These are phyloP conservation scores for Cryptotis parvus DNA, from an alignment of 2,113 vertebrate species.

Conservation along the genomic window DNA sequence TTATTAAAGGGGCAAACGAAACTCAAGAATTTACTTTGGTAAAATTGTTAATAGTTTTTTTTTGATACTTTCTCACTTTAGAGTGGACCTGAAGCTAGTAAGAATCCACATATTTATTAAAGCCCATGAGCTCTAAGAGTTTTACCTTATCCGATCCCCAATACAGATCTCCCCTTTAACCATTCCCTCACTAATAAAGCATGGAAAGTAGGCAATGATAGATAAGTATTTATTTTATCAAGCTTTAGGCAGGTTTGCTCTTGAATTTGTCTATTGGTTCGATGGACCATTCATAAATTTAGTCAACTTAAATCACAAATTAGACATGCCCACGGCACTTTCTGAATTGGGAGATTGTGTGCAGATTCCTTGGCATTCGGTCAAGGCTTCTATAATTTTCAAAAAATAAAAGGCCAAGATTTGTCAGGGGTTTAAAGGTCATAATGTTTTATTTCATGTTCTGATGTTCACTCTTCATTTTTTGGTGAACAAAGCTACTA, in stretches of 20 bases:
- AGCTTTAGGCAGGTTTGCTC: neutral
- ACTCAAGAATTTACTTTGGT: slow-evolving; percentile 6
- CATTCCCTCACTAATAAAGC: slow-evolving; percentile 10
- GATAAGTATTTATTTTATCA: slow-evolving; percentile 26
- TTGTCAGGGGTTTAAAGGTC: neutral
- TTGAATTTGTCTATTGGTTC: slow-evolving; percentile 18
- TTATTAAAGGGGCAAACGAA: slow-evolving; percentile 2
- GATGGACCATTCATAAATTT: neutral
- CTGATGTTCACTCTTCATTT: neutral
- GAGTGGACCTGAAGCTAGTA: neutral
- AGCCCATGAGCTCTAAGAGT: neutral
- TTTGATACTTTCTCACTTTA: neutral
- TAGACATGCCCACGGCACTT: neutral
- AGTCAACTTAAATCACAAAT: neutral
- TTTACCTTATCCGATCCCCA: neutral
- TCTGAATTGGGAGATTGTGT: neutral
- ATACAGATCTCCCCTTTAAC: slow-evolving; percentile 11
- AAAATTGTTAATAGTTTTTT: neutral
- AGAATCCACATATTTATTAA: neutral
- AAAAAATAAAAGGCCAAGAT: neutral
- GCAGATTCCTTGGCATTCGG: neutral
- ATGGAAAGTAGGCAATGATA: slow-evolving; percentile 5
- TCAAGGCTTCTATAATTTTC: neutral
- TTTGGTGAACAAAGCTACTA: neutral
- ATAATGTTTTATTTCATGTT: neutral